phyloP scores from a whole-genome alignment of 2,888 invertebrate genomes.

The Acrobasis repandana region DNA sequence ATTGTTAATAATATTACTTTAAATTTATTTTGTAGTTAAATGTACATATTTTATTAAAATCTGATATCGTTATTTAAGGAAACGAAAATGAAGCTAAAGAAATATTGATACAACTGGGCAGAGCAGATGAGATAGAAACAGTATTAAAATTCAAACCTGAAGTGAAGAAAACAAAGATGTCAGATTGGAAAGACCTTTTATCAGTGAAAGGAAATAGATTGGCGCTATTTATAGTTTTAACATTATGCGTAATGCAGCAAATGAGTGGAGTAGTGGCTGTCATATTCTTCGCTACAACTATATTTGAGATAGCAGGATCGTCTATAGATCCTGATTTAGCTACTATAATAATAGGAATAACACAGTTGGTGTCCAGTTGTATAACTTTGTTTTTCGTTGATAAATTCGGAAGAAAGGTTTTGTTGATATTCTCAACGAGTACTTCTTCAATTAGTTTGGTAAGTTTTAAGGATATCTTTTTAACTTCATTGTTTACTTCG shows the following conservation, averaged over 20 bases:
- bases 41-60: too few species aligned
- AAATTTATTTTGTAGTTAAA: too few species aligned
- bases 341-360: conserved; percentile 40
- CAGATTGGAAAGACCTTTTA: conserved; percentile 38
- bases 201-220: conserved; percentile 38
- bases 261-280: conserved; percentile 38
- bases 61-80: conserved; percentile 32
- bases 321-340: conserved; percentile 39
- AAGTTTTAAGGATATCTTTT: conserved; percentile 22
- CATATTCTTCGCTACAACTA: conserved; percentile 36
- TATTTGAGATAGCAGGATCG: conserved; percentile 42
- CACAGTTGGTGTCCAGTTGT: conserved; percentile 35
- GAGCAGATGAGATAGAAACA: conserved; percentile 35
- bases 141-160: conserved; percentile 25
- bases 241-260: conserved; percentile 36
- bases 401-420: conserved; percentile 36
- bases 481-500: background rate
- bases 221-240: conserved; percentile 36
- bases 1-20: too few species aligned
- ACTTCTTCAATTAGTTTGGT: conserved; percentile 40
- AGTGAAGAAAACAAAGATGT: conserved; percentile 23
- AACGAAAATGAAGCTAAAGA: conserved; percentile 32
- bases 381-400: conserved; percentile 40
- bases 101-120: conserved; percentile 32
- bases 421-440: conserved; percentile 38